These are phyloP conservation scores for Oenanthe melanoleuca DNA, from an alignment of 2,113 vertebrate species.

Conservation along the genomic window DNA sequence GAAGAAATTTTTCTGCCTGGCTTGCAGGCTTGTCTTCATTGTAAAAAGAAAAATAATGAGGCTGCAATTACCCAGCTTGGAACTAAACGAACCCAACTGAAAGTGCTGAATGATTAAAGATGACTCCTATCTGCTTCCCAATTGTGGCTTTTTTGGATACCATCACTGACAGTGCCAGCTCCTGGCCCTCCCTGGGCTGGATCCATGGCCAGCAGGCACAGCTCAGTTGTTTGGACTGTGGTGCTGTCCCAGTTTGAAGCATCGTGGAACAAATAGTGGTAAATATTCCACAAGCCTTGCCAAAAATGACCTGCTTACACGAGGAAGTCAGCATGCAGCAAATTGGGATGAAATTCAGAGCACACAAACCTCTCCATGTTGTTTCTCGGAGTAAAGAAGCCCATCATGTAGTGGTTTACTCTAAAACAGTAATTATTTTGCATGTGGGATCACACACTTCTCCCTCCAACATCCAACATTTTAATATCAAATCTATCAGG, in stretches of 20 bases:
- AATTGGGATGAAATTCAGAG: neutral
- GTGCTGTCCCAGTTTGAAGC: neutral
- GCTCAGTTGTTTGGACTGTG: neutral
- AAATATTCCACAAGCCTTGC: neutral
- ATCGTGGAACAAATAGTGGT: neutral
- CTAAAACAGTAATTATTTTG: neutral
- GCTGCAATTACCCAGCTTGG: constrained; percentile 53
- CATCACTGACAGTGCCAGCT: neutral
- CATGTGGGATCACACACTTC: neutral
- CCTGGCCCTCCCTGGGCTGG: neutral
- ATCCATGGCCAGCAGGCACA: neutral
- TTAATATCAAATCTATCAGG: neutral
- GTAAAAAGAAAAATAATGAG: constrained; percentile 52
- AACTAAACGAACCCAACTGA: constrained; percentile 47
- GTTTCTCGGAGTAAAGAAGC: neutral
- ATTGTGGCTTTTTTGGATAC: neutral
- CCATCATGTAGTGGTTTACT: neutral
- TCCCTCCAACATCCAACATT: neutral
- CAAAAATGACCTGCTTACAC: neutral
- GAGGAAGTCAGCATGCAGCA: neutral
- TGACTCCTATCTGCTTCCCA: constrained; percentile 22
- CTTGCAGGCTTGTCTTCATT: constrained; percentile 50
- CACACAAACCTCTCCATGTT: neutral
- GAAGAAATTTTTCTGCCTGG: constrained; percentile 55
- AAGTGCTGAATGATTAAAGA: constrained; percentile 43